Percentiles rank a stretch among this genome's conserved stretches.
These are phyloP conservation scores for Somateria mollissima DNA, from an alignment of 2,797 vertebrate species.

Conservation along the genomic window DNA sequence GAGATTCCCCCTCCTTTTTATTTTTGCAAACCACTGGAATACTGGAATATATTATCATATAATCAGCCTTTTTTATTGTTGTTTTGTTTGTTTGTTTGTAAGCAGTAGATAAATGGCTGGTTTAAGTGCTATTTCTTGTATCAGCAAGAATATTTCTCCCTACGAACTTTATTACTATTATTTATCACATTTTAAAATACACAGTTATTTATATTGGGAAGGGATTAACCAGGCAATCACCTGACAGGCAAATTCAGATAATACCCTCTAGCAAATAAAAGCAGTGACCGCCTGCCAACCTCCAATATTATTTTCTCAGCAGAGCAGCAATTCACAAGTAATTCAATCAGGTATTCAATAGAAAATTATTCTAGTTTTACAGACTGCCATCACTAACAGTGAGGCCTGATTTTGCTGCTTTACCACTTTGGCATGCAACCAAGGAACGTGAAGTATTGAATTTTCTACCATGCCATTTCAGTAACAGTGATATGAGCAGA, in stretches of 20 bases:
- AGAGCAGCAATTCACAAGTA: conserved; percentile 62
- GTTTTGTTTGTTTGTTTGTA: not conserved
- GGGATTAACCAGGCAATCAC: conserved; percentile 43
- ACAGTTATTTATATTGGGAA: conserved; percentile 39
- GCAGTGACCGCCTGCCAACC: conserved; percentile 46
- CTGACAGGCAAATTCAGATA: conserved; percentile 53
- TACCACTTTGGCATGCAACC: conserved; percentile 25
- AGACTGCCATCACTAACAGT: conserved; percentile 32
- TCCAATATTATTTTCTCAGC: conserved; percentile 61
- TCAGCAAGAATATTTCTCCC: conserved; percentile 2
- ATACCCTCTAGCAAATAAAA: conserved; percentile 58
- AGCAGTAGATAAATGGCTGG: conserved; percentile 25
- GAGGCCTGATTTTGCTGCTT: conserved; percentile 42
- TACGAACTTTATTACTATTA: conserved; percentile 58
- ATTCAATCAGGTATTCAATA: conserved; percentile 71
- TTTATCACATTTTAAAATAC: conserved; percentile 60
- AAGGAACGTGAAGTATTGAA: not conserved
- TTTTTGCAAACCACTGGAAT: conserved; percentile 23
- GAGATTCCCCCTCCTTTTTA: not conserved
- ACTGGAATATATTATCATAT: conserved; percentile 18
- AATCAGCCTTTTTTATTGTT: not conserved
- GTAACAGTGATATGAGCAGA: not conserved
- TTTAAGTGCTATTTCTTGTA: conserved; percentile 40
- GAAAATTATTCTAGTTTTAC: conserved; percentile 63
- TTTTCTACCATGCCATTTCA: not conserved